Evolutionary conservation across 1,140 invertebrate genomes (phyloP).

Genomic region (Prorops nasuta): DNA sequence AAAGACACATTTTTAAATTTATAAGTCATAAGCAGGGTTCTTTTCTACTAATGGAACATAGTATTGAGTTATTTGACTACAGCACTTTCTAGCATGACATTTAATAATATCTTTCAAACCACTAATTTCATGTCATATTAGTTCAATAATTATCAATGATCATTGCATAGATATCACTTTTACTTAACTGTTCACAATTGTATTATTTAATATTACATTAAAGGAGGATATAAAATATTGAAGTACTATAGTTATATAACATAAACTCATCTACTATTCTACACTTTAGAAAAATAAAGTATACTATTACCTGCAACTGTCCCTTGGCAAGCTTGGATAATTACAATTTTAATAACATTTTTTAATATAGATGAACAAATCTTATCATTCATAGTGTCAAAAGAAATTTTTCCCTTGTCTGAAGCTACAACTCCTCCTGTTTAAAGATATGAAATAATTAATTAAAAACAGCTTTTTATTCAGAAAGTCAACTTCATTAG

Average conservation of each 20-base stretch:
- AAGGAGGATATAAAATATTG: not conserved
- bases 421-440: constrained; percentile 23
- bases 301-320: constrained; percentile 14
- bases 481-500: not conserved
- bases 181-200: too few relatives aligned
- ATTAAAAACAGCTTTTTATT: not conserved
- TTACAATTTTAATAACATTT: constrained; percentile 31
- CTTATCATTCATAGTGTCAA: constrained; percentile 15
- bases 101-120: too few relatives aligned
- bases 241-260: not conserved
- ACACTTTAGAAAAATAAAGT: constrained; percentile 1
- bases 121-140: not conserved
- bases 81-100: too few relatives aligned
- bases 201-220: not conserved
- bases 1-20: too few relatives aligned
- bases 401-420: constrained; percentile 22
- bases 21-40: too few relatives aligned
- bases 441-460: constrained; percentile 6
- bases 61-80: too few relatives aligned
- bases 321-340: constrained; percentile 38
- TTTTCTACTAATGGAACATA: not conserved
- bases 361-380: constrained; percentile 23
- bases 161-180: not conserved
- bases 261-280: not conserved
- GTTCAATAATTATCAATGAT: not conserved